phyloP scores from a whole-genome alignment of 1,140 invertebrate genomes.

The Bombus soroeensis region DNA sequence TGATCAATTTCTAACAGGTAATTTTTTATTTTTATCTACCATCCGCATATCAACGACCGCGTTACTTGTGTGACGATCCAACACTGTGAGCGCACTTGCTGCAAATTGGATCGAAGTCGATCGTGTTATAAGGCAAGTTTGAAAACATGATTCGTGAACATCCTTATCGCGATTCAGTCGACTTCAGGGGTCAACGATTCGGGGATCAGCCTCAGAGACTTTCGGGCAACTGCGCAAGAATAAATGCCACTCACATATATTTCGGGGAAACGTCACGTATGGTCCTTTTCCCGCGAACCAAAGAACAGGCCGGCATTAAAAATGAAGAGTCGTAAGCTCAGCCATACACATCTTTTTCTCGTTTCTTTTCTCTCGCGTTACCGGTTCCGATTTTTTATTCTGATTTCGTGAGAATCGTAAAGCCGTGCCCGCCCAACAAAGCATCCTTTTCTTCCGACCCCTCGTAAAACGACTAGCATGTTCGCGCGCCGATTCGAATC shows the following conservation, averaged over 20 bases:
- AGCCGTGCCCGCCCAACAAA: slow-evolving; percentile 18
- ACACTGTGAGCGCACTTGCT: too few species aligned
- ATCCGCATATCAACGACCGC: too few species aligned
- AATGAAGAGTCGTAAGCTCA: slow-evolving; percentile 33
- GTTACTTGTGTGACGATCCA: too few species aligned
- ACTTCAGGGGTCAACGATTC: slow-evolving; percentile 31
- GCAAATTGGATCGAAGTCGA: background rate
- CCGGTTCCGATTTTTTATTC: slow-evolving; percentile 57
- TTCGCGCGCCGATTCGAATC: background rate
- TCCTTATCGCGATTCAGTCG: background rate
- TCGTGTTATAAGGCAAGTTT: background rate
- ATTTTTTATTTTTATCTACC: too few species aligned
- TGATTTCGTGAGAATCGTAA: slow-evolving; percentile 59
- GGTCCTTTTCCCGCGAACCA: slow-evolving; percentile 17
- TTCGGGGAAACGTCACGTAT: slow-evolving; percentile 50
- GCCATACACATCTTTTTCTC: slow-evolving; percentile 3
- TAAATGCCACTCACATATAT: slow-evolving; percentile 59
- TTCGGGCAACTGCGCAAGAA: slow-evolving; percentile 27
- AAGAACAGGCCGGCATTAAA: slow-evolving; percentile 42
- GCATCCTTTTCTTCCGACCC: slow-evolving; percentile 17
- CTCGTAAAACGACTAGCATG: slow-evolving; percentile 1
- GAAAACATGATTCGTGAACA: background rate
- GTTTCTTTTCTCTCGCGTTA: slow-evolving; percentile 22
- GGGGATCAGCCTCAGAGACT: slow-evolving; percentile 15
- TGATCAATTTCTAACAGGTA: background rate